Evolutionary conservation across 2,888 invertebrate genomes (phyloP).

Genomic region (Sussaba pulchella): DNA sequence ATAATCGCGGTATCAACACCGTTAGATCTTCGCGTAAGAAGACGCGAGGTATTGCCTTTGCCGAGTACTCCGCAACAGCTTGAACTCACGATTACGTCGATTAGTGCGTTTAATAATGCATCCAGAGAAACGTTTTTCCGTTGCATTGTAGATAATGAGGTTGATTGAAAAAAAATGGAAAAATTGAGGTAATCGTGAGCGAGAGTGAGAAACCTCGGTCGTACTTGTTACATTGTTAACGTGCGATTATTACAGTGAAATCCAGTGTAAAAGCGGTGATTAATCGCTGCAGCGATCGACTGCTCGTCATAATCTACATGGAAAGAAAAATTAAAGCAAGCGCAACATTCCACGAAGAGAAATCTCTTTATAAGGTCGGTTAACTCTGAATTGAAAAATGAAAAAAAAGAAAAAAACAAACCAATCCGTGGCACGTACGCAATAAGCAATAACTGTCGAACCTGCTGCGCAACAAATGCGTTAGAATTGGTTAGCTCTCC

Average conservation of each 20-base stretch:
- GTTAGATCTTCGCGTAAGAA: slow-evolving; percentile 9
- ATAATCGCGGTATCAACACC: slow-evolving; percentile 31
- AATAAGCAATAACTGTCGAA: slow-evolving; percentile 4
- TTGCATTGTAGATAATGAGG: slow-evolving; percentile 22
- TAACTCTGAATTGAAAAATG: too few species aligned
- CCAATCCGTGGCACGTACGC: slow-evolving; percentile 2
- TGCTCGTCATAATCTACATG: too few species aligned
- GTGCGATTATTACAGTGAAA: too few species aligned
- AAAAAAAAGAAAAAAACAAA: background rate
- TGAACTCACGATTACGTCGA: slow-evolving; percentile 20
- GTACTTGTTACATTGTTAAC: too few species aligned
- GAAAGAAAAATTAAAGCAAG: too few species aligned
- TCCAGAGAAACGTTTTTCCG: slow-evolving; percentile 14
- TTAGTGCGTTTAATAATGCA: slow-evolving; percentile 39
- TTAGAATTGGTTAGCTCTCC: slow-evolving; percentile 6
- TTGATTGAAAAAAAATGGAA: background rate
- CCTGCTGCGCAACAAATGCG: background rate
- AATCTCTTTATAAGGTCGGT: too few species aligned
- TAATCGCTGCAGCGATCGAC: too few species aligned
- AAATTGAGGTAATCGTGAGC: background rate
- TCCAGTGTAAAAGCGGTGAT: too few species aligned
- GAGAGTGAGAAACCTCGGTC: slow-evolving; percentile 1
- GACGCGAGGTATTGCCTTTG: background rate
- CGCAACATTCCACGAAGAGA: too few species aligned
- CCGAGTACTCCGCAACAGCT: background rate